These are phyloP conservation scores for Parotia lawesii DNA, from an alignment of 2,113 vertebrate species.

Conservation along the genomic window DNA sequence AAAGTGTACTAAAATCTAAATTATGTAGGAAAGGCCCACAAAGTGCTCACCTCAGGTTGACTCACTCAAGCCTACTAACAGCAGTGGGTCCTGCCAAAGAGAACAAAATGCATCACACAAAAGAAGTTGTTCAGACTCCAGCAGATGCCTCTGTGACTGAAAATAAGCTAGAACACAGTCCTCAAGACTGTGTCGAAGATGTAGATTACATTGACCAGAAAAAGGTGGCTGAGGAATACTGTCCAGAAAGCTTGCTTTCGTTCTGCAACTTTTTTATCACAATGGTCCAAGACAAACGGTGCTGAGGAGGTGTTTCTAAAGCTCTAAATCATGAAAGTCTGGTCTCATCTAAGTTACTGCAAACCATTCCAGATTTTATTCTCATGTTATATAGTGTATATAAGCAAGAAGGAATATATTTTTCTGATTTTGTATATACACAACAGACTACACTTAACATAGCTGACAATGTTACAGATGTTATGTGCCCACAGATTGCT, in stretches of 20 bases:
- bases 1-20: conserved; percentile 71
- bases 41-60: conserved; percentile 78
- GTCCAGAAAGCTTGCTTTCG: conserved; percentile 75
- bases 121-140: not conserved
- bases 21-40: conserved; percentile 78
- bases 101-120: not conserved
- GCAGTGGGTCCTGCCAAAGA: not conserved
- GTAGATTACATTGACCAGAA: conserved; percentile 61
- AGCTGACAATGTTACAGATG: not conserved
- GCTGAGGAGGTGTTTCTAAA: conserved; percentile 50
- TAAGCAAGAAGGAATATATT: conserved; percentile 8
- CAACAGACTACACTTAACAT: not conserved
- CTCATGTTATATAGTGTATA: not conserved
- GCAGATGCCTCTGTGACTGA: not conserved
- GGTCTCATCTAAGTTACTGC: not conserved
- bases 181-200: conserved; percentile 60
- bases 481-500: not conserved
- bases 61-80: conserved; percentile 2
- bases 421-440: conserved; percentile 38
- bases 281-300: conserved; percentile 81
- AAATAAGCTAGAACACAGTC: not conserved
- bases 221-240: conserved; percentile 80
- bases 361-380: not conserved
- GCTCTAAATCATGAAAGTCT: not conserved
- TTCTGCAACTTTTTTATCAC: conserved; percentile 84